A percentile compares a stretch with the other conserved stretches of the same genome.
Conservation (phyloP, 1,140 invertebrate genomes). For the Papilio glaucus region DNA sequence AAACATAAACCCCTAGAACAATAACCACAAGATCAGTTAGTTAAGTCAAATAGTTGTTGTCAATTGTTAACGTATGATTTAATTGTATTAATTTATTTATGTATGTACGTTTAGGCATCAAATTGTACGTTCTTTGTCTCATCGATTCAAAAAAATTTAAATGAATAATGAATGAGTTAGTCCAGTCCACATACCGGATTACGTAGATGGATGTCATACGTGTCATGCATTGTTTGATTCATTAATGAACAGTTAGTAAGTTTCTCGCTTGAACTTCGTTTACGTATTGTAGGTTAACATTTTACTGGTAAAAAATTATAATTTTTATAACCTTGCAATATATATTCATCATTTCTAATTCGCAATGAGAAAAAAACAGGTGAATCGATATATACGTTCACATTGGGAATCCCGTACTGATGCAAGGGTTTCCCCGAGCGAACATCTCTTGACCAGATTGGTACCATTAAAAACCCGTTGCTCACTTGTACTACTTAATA, state of each 20-base stretch:
- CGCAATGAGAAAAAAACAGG: not conserved
- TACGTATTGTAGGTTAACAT: not conserved
- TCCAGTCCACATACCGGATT: constrained; percentile 33
- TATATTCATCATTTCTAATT: too few relatives aligned
- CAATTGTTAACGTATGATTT: not conserved
- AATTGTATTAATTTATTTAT: not conserved
- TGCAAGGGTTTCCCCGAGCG: not conserved
- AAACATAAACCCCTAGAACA: too few relatives aligned
- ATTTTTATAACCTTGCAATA: too few relatives aligned
- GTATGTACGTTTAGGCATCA: not conserved
- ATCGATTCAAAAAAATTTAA: not conserved
- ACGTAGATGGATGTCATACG: constrained; percentile 28
- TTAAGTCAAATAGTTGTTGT: not conserved
- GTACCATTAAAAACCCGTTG: not conserved
- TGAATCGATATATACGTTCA: not conserved
- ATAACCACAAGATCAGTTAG: too few relatives aligned
- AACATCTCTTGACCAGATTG: not conserved
- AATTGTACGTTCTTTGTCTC: constrained; percentile 29
- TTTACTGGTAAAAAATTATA: too few relatives aligned
- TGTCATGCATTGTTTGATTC: constrained; percentile 12
- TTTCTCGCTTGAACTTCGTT: not conserved
- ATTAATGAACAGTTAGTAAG: not conserved
- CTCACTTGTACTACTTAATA: too few relatives aligned
- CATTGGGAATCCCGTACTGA: not conserved
- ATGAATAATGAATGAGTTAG: constrained; percentile 25